Conservation (phyloP, 2,113 vertebrate genomes). For the Microtus oregoni region DNA sequence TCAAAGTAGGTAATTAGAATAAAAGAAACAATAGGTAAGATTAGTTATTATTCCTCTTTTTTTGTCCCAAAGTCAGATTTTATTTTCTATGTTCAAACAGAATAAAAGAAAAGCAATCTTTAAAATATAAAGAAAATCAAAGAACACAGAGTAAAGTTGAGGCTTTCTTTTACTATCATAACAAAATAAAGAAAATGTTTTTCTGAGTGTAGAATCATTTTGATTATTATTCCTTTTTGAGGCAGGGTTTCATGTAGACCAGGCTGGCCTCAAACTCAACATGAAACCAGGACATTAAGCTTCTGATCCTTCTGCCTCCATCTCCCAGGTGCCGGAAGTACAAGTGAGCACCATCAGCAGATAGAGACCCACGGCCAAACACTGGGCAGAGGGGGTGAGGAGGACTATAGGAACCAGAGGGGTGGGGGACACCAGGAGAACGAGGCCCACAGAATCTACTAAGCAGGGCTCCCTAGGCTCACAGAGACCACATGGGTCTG, state of each 20-base stretch:
- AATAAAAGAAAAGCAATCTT: not conserved
- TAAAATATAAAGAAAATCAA: not conserved
- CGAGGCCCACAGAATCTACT: not conserved
- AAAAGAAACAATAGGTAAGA: not conserved
- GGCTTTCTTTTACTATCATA: not conserved
- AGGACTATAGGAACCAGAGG: not conserved
- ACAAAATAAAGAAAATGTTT: not conserved
- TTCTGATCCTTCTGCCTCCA: not conserved
- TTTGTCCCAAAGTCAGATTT: not conserved
- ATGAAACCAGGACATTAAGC: not conserved
- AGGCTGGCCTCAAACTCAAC: not conserved
- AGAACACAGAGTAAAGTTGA: not conserved
- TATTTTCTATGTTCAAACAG: not conserved
- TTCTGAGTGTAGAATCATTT: not conserved
- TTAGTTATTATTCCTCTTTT: no score
- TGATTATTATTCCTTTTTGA: not conserved
- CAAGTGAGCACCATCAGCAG: no score
- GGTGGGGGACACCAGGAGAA: not conserved
- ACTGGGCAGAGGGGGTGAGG: not conserved
- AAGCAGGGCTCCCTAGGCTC: not conserved
- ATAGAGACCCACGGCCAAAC: not conserved
- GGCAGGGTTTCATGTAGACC: not conserved
- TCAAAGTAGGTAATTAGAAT: not conserved
- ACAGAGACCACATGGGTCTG: not conserved
- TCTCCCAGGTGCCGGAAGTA: not conserved